Conservation (phyloP, 2,113 vertebrate species). For the Galemys pyrenaicus region DNA sequence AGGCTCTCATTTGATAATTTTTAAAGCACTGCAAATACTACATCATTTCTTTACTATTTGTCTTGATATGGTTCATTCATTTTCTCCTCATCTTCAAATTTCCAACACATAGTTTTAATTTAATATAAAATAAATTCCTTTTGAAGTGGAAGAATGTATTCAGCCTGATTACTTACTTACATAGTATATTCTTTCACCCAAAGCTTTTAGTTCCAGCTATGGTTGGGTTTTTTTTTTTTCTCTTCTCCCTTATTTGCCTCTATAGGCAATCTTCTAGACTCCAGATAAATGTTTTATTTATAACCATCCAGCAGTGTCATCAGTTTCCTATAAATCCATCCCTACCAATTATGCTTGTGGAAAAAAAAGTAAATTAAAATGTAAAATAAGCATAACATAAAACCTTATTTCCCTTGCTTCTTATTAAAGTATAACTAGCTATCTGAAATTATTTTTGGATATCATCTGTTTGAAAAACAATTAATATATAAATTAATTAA, state of each 20-base stretch:
- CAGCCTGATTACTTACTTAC: neutral
- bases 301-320: neutral
- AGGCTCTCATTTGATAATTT: slow-evolving; percentile 1
- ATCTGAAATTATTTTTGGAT: neutral
- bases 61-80: neutral
- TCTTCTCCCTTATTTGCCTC: neutral
- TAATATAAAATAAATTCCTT: neutral
- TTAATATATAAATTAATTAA: too few relatives aligned
- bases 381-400: neutral
- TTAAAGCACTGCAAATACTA: neutral
- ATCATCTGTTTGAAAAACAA: neutral
- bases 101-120: neutral
- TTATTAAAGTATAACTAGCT: neutral
- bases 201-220: neutral
- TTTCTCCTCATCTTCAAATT: neutral
- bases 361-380: neutral
- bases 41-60: neutral
- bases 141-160: neutral
- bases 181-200: neutral
- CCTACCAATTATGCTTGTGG: neutral
- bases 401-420: neutral
- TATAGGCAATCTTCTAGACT: neutral
- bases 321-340: neutral
- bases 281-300: neutral
- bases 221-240: neutral